These are phyloP conservation scores for Sigmodon hispidus DNA, from an alignment of 2,113 vertebrate species.

Conservation along the genomic window DNA sequence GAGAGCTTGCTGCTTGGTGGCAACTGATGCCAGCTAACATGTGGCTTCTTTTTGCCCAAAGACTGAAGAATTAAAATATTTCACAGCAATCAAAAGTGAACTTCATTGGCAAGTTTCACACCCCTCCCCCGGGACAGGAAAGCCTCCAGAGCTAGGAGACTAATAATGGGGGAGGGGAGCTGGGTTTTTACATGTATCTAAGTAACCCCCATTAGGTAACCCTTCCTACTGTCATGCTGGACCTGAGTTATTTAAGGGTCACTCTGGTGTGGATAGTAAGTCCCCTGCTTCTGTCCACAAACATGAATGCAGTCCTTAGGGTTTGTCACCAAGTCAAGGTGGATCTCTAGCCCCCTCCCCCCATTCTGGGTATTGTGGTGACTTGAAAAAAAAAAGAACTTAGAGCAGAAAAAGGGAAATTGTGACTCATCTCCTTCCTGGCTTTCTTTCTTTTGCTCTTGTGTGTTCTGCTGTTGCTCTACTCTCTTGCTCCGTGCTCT, in stretches of 20 bases:
- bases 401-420: no score
- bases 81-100: neutral
- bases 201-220: neutral
- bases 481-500: neutral
- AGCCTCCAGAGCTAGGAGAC: neutral
- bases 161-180: rapidly evolving
- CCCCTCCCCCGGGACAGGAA: no score
- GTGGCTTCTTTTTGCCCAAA: neutral
- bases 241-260: no score
- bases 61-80: neutral
- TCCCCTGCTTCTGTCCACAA: neutral
- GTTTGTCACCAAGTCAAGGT: neutral
- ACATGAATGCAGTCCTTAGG: neutral
- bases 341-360: no score
- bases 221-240: neutral
- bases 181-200: neutral
- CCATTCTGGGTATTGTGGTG: neutral
- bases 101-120: neutral
- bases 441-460: neutral
- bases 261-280: neutral
- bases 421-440: neutral
- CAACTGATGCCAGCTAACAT: neutral
- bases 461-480: neutral
- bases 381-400: neutral
- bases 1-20: no score